These are phyloP conservation scores for Diplolepis rosae DNA, from an alignment of 2,888 invertebrate species.

Conservation along the genomic window DNA sequence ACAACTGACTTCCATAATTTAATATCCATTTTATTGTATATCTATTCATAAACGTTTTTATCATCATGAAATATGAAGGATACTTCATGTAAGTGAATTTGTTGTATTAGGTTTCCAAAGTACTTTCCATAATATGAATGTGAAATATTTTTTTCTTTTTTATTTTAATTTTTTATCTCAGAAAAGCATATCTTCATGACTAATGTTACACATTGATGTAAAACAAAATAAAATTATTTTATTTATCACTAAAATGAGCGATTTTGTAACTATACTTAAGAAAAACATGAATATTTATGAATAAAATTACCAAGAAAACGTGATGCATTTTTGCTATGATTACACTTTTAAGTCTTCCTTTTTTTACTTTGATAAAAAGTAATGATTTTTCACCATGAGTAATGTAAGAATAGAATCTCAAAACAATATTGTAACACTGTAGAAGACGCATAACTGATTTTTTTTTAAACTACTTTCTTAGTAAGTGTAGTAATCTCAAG, in stretches of 20 bases:
- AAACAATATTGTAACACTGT: slow-evolving; percentile 19
- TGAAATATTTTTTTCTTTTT: too few species aligned
- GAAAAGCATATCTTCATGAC: too few species aligned
- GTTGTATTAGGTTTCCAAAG: neutral
- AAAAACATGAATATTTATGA: neutral
- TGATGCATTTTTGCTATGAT: neutral
- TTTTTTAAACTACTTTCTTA: slow-evolving; percentile 4
- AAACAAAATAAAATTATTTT: too few species aligned
- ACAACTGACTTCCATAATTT: slow-evolving; percentile 11
- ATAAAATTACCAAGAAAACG: neutral
- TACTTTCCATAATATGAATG: too few species aligned
- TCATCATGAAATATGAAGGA: slow-evolving; percentile 1
- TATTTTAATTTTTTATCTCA: too few species aligned
- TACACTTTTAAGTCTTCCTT: neutral
- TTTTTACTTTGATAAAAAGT: neutral
- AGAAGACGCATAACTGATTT: slow-evolving; percentile 21
- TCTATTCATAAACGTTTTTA: slow-evolving; percentile 15
- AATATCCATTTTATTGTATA: slow-evolving; percentile 11
- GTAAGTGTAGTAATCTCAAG: slow-evolving; percentile 18
- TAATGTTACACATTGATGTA: too few species aligned
- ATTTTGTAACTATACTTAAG: neutral
- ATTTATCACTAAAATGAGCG: neutral
- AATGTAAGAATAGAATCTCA: slow-evolving; percentile 4
- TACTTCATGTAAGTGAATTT: neutral
- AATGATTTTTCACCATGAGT: slow-evolving; percentile 17